These are phyloP conservation scores for Psilopogon haemacephalus DNA, from an alignment of 2,113 vertebrate species.

Conservation along the genomic window DNA sequence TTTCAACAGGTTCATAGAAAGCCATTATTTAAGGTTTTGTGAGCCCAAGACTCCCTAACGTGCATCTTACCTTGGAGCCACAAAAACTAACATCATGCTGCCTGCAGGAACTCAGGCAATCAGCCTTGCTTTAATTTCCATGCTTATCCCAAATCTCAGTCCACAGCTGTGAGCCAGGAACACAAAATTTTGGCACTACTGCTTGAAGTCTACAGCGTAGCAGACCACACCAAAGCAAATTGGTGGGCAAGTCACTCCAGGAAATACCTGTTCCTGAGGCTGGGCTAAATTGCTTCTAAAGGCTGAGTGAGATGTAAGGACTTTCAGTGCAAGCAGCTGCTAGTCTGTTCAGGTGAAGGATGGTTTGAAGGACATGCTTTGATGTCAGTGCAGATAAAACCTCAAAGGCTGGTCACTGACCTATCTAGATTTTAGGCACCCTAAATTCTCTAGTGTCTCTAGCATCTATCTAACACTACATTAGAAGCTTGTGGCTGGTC, in stretches of 20 bases:
- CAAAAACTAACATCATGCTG: accelerated
- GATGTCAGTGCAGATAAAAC: background rate
- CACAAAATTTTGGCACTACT: background rate
- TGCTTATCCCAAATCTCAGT: background rate
- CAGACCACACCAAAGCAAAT: background rate
- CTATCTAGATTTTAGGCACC: background rate
- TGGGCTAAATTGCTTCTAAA: background rate
- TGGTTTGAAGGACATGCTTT: background rate
- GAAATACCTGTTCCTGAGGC: background rate
- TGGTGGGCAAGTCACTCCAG: background rate
- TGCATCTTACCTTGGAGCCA: accelerated
- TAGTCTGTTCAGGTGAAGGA: background rate
- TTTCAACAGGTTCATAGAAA: background rate
- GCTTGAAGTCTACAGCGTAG: background rate
- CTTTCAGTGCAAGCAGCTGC: background rate
- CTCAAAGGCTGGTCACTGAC: background rate
- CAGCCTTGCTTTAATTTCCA: background rate
- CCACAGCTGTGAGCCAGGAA: background rate
- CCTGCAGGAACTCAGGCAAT: accelerated
- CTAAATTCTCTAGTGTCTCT: background rate
- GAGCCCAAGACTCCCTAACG: background rate
- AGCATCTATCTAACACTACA: background rate
- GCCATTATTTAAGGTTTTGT: accelerated
- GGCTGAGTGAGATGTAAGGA: background rate
- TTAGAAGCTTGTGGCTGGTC: background rate